Conservation (phyloP, 2,888 invertebrate species). For the Loripinus fragilis region DNA sequence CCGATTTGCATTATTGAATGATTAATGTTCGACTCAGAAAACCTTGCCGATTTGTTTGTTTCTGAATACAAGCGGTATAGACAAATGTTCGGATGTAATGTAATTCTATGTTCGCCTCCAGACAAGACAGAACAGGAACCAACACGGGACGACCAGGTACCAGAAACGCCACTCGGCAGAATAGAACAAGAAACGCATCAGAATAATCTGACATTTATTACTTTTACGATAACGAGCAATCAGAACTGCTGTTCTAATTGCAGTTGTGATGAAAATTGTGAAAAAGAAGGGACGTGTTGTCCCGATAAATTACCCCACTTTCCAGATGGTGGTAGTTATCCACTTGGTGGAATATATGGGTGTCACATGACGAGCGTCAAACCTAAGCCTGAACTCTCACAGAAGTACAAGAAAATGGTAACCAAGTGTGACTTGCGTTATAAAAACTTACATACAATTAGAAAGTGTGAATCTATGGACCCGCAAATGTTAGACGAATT, state of each 20-base stretch:
- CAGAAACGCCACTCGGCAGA: too few species aligned
- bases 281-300: neutral
- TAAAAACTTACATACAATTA: neutral
- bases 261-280: neutral
- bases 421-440: neutral
- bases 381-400: neutral
- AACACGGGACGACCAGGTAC: too few species aligned
- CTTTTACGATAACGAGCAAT: too few species aligned
- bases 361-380: slow-evolving; percentile 1
- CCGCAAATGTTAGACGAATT: neutral
- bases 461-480: neutral
- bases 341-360: slow-evolving; percentile 1
- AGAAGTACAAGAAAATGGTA: neutral
- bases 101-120: neutral
- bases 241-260: neutral
- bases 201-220: too few species aligned
- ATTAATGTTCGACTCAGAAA: too few species aligned
- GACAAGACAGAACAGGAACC: too few species aligned
- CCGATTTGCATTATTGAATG: too few species aligned
- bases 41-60: neutral
- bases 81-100: neutral
- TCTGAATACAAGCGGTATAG: neutral
- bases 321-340: neutral
- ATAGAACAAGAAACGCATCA: too few species aligned
- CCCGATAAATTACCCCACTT: neutral